phyloP scores from a whole-genome alignment of 2,888 invertebrate genomes.

The Agonopterix subpropinquella region DNA sequence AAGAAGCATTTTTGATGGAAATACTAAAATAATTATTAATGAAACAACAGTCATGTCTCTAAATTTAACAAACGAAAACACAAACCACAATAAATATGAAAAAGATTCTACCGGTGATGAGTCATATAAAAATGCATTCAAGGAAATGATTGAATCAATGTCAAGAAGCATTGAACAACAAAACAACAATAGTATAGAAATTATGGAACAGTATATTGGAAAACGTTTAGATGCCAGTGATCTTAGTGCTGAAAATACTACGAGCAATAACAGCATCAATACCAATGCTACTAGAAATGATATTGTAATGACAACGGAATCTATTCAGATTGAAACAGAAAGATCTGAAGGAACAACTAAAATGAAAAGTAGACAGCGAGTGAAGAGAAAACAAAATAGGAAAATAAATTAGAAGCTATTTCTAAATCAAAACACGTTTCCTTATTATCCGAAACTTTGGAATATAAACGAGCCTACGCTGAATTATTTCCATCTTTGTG shows the following conservation, averaged over 20 bases:
- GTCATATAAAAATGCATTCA: constrained; percentile 19
- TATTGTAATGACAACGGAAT: background rate
- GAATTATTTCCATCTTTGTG: background rate
- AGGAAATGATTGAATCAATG: constrained; percentile 36
- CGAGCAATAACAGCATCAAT: background rate
- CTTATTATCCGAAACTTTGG: background rate
- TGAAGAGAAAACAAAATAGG: constrained; percentile 23
- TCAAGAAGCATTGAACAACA: constrained; percentile 45
- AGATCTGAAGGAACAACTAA: constrained; percentile 1
- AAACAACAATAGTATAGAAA: constrained; percentile 45
- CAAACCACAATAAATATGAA: constrained; percentile 24
- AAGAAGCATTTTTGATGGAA: constrained; percentile 4
- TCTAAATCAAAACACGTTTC: background rate
- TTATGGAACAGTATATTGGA: constrained; percentile 27
- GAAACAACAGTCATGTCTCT: constrained; percentile 15
- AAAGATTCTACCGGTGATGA: constrained; percentile 4
- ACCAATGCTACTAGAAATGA: too few relatives aligned
- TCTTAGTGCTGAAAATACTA: constrained; percentile 9
- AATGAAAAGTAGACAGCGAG: constrained; percentile 29
- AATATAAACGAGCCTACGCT: background rate
- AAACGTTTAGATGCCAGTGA: constrained; percentile 1
- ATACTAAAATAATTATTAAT: constrained; percentile 9
- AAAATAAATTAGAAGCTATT: constrained; percentile 20
- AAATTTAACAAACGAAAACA: constrained; percentile 27
- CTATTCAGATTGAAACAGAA: background rate